Evolutionary conservation across 1,140 invertebrate species (phyloP).

Genomic region (Galleria mellonella): DNA sequence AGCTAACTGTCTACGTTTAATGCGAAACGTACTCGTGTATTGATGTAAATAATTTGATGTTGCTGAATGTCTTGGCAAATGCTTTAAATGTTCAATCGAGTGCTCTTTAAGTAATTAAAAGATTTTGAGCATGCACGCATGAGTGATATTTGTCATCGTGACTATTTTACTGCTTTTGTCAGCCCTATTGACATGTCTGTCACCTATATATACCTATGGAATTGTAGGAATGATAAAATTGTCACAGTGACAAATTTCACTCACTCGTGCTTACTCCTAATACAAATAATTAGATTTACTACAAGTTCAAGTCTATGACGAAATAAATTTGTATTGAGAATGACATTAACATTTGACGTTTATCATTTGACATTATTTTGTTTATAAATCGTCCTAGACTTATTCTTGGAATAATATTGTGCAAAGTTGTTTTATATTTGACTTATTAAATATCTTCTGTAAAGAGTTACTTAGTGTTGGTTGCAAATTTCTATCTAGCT

Average conservation of each 20-base stretch:
- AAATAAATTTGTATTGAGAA: not conserved
- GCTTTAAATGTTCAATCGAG: slow-evolving; percentile 57
- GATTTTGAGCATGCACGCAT: not conserved
- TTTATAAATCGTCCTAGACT: not conserved
- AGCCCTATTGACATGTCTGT: too few relatives aligned
- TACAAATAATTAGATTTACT: not conserved
- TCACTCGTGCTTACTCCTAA: too few relatives aligned
- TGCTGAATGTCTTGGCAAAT: slow-evolving; percentile 53
- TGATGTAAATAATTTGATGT: slow-evolving; percentile 40
- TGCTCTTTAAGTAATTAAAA: slow-evolving; percentile 31
- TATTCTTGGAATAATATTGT: not conserved
- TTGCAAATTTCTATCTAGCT: slow-evolving; percentile 47
- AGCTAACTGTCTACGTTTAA: slow-evolving; percentile 9
- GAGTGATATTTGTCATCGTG: too few relatives aligned
- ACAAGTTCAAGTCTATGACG: not conserved
- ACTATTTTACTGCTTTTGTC: too few relatives aligned
- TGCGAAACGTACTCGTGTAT: slow-evolving; percentile 12
- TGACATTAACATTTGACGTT: not conserved
- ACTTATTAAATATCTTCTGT: slow-evolving; percentile 15
- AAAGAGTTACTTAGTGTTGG: slow-evolving; percentile 35
- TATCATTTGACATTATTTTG: not conserved
- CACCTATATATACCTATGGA: too few relatives aligned
- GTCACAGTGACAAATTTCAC: too few relatives aligned
- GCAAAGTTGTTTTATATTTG: not conserved
- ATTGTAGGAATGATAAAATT: too few relatives aligned